These are phyloP conservation scores for Hermodice carunculata DNA, from an alignment of 2,888 invertebrate genomes.

Conservation along the genomic window DNA sequence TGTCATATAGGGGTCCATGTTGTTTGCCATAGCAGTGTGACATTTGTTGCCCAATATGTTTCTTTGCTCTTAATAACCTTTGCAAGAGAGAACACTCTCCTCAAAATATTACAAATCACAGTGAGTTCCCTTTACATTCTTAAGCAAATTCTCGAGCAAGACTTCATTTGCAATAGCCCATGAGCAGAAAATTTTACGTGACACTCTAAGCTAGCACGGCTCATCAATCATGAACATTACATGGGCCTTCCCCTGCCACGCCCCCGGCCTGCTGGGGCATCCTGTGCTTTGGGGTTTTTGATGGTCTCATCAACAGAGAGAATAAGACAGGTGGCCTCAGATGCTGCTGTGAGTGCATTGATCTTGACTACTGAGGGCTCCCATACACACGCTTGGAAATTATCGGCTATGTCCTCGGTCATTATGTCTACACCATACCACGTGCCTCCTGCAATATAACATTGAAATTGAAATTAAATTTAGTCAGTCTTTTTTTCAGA, in stretches of 20 bases:
- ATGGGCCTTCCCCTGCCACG: conserved; percentile 58
- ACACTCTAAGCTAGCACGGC: not conserved
- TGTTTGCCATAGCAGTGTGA: too few species aligned
- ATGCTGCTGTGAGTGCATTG: conserved; percentile 96
- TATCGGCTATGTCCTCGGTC: conserved; percentile 94
- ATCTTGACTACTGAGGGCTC: conserved; percentile 97
- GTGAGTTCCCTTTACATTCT: too few species aligned
- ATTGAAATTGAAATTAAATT: too few species aligned
- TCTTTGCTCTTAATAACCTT: too few species aligned
- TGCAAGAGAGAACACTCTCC: too few species aligned
- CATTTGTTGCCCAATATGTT: too few species aligned
- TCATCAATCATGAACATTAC: conserved; percentile 14
- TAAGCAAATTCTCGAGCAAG: too few species aligned
- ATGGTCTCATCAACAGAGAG: conserved; percentile 99
- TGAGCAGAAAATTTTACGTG: too few species aligned
- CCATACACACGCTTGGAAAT: conserved; percentile 95
- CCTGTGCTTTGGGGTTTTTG: conserved; percentile 78
- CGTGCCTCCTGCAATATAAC: conserved; percentile 75
- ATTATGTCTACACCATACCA: conserved; percentile 98
- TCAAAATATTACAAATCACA: too few species aligned
- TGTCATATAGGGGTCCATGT: too few species aligned
- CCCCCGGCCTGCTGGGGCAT: conserved; percentile 43
- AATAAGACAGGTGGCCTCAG: conserved; percentile 94
- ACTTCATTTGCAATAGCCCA: too few species aligned
- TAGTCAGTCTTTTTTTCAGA: too few species aligned